Percentiles rank a stretch among this genome's conserved stretches.
phyloP scores from a whole-genome alignment of 2,797 vertebrate genomes.

The Anguilla marmorata region DNA sequence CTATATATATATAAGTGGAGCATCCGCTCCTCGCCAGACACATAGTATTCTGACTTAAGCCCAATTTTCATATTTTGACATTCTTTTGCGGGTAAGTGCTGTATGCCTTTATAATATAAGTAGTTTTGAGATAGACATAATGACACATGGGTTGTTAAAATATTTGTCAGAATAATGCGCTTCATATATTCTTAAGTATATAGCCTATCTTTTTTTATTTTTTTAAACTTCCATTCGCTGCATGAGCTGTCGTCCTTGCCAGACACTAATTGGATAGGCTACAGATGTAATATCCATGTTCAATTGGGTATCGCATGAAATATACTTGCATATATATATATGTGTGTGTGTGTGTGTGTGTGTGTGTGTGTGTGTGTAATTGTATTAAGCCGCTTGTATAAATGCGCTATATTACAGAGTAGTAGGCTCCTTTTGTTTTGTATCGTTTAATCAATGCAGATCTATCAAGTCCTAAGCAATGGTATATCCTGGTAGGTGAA shows the following conservation, averaged over 20 bases:
- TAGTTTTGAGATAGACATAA: neutral
- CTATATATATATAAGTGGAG: constrained; percentile 68
- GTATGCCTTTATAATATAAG: neutral
- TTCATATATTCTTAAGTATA: neutral
- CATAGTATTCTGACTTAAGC: neutral
- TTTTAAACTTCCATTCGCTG: neutral
- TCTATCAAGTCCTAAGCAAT: neutral
- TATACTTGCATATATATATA: neutral
- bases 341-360: too few relatives aligned
- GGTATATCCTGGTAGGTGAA: neutral
- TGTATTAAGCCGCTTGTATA: neutral
- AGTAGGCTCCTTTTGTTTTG: neutral
- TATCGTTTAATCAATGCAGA: neutral
- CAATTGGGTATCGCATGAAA: neutral
- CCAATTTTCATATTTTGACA: neutral
- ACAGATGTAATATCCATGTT: neutral
- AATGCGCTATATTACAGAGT: neutral
- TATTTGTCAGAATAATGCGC: neutral
- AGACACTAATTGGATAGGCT: too few relatives aligned
- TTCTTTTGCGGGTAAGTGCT: constrained; percentile 2
- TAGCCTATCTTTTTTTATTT: neutral
- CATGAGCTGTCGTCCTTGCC: neutral
- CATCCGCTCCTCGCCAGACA: constrained; percentile 30
- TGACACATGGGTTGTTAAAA: neutral
- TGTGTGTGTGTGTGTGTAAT: neutral